Base-by-base conservation (phyloP, 2,797 vertebrate species). In the Danio albolineatus region DNA sequence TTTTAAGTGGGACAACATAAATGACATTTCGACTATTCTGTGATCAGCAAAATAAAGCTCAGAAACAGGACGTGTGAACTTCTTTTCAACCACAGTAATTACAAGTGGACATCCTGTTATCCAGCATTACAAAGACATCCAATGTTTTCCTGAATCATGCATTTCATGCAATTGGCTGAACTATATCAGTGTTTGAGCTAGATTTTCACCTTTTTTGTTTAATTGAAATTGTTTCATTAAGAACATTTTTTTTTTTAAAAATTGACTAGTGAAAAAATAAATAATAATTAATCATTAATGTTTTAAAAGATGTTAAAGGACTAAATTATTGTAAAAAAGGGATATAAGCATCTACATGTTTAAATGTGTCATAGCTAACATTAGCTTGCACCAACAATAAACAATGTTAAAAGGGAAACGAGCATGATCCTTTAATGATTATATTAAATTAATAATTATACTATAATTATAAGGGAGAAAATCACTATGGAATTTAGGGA, bases 11-110 rank as follows among this genome's bases (percentile, higher is more conserved):
- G 9, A 76, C 39, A 54, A 21, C 64, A 60, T 4, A 59, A 69
- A 49, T 70, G 6, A 48, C 65, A 72, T 73, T 54, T 64, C 57
- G 41, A 49, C 51, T 28, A 28, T 28, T 54, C 41, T 60, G 19
- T 60, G 71, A 73, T 59, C 71, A 48, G 28, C 10, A 48, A 48
- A 10, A 39, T 19, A 10, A 7, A 41, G 21, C 46, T 61, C 56
- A 5, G 44, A 61, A 78, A 78, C 74, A 77, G 80, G 80, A 82
- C 71, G 28, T 57, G 60, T 41, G 43, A 65, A 65, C 28, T 28
- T 28, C 36, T 77, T 77, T 51, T 60, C 41, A 64, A 21, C 41
- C n/a, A 56, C 41, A 64, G 70, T 44, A 39, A 12, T 51, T 28
- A 9, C 38, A 43, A 71, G 43, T 7, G 60, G 61, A 78, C 38